These are phyloP conservation scores for Scytalopus superciliaris DNA, from an alignment of 2,113 vertebrate genomes.

Conservation along the genomic window DNA sequence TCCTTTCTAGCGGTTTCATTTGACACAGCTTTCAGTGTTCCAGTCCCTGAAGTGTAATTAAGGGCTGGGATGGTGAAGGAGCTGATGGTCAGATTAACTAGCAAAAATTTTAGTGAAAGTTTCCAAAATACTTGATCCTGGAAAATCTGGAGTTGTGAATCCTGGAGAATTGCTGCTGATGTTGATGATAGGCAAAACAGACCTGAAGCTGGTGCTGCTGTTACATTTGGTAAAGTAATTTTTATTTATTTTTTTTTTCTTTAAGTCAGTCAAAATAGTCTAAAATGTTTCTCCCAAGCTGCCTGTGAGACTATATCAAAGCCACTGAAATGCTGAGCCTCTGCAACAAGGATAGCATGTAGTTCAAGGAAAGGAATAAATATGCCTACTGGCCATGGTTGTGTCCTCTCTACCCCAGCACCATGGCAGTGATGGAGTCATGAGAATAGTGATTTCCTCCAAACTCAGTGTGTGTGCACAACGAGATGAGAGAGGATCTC, in stretches of 20 bases:
- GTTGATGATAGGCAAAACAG: background rate
- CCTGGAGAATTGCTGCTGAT: background rate
- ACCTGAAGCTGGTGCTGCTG: background rate
- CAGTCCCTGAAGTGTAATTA: background rate
- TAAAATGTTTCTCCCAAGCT: background rate
- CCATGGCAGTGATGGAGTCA: background rate
- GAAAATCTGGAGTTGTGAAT: background rate
- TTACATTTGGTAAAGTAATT: background rate
- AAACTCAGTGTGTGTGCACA: background rate
- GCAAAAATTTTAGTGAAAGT: background rate
- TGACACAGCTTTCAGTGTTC: background rate
- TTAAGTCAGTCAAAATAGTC: background rate
- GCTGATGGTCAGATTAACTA: background rate
- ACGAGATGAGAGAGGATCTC: background rate
- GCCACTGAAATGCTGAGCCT: background rate
- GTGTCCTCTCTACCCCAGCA: background rate
- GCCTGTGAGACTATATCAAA: background rate
- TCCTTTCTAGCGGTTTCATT: background rate
- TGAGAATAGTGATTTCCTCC: background rate
- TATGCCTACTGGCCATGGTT: fast-evolving
- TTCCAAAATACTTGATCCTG: background rate
- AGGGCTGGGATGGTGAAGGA: background rate
- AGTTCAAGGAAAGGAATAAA: background rate
- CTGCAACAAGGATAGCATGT: background rate
- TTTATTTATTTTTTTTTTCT: background rate